Evolutionary conservation across 2,888 invertebrate genomes (phyloP).

Genomic region (Camponotus fellah): DNA sequence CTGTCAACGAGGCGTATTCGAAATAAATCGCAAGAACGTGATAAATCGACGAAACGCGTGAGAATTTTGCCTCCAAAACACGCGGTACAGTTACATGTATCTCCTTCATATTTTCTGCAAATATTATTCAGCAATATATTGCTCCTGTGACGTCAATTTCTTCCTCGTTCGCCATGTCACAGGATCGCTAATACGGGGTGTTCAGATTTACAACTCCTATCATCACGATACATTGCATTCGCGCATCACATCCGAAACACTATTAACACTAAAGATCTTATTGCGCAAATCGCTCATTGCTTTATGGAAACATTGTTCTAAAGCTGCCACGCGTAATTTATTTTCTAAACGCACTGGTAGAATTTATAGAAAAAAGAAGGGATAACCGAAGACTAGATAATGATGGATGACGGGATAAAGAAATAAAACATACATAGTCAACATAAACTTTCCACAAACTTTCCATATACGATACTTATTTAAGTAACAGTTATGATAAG

Average conservation of each 20-base stretch:
- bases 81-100: neutral
- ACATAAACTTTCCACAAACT: neutral
- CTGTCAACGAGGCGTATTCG: neutral
- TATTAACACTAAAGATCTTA: conserved; percentile 61
- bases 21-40: conserved; percentile 34
- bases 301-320: conserved; percentile 29
- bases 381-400: neutral
- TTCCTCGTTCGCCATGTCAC: neutral
- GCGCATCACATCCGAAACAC: conserved; percentile 38
- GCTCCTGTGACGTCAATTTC: neutral
- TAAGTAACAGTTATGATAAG: neutral
- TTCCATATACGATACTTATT: neutral
- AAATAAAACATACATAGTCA: conserved; percentile 19
- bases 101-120: conserved; percentile 20
- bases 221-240: neutral
- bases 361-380: conserved; percentile 38
- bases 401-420: conserved; percentile 24
- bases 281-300: conserved; percentile 44
- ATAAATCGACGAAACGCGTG: conserved; percentile 18
- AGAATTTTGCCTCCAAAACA: no score
- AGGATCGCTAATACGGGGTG: conserved; percentile 39
- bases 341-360: conserved; percentile 46
- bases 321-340: conserved; percentile 28
- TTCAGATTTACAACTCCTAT: conserved; percentile 23
- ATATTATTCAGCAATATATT: conserved; percentile 1